These are phyloP conservation scores for Lingula anatina DNA, from an alignment of 2,888 invertebrate genomes.

Conservation along the genomic window DNA sequence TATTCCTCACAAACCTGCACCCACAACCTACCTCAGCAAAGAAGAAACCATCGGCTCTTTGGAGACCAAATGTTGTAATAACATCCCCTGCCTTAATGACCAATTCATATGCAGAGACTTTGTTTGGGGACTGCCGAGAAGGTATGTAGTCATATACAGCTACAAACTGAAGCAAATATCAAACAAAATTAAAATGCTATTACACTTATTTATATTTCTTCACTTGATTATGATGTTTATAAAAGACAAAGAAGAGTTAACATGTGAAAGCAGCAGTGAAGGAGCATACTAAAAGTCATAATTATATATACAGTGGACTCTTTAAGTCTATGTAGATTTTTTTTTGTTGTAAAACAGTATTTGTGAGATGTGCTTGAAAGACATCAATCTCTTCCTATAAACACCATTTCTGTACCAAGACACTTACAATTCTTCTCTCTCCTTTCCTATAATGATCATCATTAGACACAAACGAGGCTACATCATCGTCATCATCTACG, in stretches of 20 bases:
- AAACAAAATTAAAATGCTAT: background rate
- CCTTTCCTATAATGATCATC: constrained; percentile 17
- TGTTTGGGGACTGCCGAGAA: constrained; percentile 32
- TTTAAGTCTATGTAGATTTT: too few species aligned
- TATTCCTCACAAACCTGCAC: background rate
- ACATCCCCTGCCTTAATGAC: constrained; percentile 42
- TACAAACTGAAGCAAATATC: constrained; percentile 28
- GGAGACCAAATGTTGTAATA: constrained; percentile 38
- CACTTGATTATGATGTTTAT: too few species aligned
- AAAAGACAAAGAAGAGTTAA: too few species aligned
- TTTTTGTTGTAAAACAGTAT: too few species aligned
- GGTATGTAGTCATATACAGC: constrained; percentile 48
- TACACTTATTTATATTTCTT: background rate
- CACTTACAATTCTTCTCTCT: constrained; percentile 25
- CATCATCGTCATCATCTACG: constrained; percentile 14
- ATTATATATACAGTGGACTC: too few species aligned
- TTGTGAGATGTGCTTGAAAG: too few species aligned
- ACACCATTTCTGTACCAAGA: too few species aligned
- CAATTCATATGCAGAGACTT: constrained; percentile 33
- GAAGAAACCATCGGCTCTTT: constrained; percentile 42
- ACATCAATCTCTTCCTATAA: too few species aligned
- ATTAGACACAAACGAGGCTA: constrained; percentile 20
- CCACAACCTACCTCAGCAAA: constrained; percentile 33
- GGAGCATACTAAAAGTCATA: too few species aligned
- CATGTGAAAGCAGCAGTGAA: too few species aligned